Conservation (phyloP, 2,797 vertebrate genomes). For the Myotis vivesi region DNA sequence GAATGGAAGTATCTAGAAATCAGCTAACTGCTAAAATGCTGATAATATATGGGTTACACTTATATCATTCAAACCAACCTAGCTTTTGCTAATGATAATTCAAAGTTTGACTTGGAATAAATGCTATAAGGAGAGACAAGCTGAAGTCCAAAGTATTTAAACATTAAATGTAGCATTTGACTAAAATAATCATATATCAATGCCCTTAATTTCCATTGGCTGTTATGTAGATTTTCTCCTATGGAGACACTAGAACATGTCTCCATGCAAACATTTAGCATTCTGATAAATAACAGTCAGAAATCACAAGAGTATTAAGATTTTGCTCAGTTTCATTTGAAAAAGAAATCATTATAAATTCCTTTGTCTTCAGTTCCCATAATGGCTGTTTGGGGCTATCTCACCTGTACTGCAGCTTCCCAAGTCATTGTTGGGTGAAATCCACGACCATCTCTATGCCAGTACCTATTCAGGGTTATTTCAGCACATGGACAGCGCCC, state of each 20-base stretch:
- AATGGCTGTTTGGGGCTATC: background rate
- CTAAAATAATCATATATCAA: background rate
- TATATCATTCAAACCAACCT: background rate
- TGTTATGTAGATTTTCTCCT: background rate
- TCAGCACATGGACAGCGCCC: background rate
- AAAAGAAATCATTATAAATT: background rate
- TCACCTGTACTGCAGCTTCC: background rate
- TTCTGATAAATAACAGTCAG: background rate
- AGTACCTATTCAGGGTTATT: background rate
- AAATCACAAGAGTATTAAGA: background rate
- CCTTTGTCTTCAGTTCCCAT: background rate
- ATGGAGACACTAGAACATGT: background rate
- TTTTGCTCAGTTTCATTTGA: constrained; percentile 3
- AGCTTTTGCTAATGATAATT: background rate
- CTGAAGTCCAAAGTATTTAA: background rate
- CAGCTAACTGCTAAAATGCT: background rate
- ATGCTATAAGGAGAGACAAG: background rate
- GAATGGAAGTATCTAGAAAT: background rate
- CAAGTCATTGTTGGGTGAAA: background rate
- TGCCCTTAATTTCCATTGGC: background rate
- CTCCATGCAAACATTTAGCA: background rate
- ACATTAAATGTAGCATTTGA: background rate
- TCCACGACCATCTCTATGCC: background rate
- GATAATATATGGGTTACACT: background rate
- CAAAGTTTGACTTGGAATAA: background rate